A percentile compares a stretch with the other conserved stretches of the same genome.
Conservation (phyloP, 2,888 invertebrate species). For the Xylocampa areola region DNA sequence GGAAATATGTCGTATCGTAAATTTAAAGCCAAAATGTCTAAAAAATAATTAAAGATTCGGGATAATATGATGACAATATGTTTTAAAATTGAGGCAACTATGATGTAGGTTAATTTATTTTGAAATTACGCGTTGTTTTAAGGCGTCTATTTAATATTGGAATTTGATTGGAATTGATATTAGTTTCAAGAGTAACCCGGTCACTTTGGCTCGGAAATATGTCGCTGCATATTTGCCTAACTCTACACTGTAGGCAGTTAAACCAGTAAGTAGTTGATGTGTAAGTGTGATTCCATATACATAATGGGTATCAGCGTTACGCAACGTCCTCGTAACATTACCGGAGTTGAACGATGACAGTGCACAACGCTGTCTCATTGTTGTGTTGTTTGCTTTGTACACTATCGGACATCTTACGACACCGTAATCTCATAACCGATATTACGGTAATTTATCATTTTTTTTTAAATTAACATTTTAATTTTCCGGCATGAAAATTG, state of each 20-base stretch:
- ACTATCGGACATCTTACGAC: slow-evolving; percentile 31
- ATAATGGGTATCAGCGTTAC: slow-evolving; percentile 49
- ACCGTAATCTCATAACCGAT: slow-evolving; percentile 41
- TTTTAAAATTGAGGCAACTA: no score
- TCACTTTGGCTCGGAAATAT: neutral
- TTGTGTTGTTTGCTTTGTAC: slow-evolving; percentile 43
- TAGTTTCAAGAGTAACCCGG: no score
- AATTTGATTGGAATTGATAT: no score
- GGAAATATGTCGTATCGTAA: no score
- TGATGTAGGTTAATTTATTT: no score
- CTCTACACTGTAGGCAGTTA: slow-evolving; percentile 19
- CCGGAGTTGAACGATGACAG: slow-evolving; percentile 50
- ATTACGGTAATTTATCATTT: slow-evolving; percentile 24
- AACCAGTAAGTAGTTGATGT: slow-evolving; percentile 32
- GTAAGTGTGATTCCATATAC: slow-evolving; percentile 46
- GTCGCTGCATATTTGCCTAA: neutral
- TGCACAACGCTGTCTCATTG: slow-evolving; percentile 46
- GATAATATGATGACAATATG: no score
- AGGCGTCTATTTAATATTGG: no score
- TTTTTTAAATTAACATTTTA: no score
- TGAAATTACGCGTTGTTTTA: no score
- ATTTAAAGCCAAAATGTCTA: no score
- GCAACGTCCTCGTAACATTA: slow-evolving; percentile 55
- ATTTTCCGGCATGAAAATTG: no score
- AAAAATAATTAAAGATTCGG: no score